A percentile compares a stretch with the other conserved stretches of the same genome.
Evolutionary conservation across 2,113 vertebrate species (phyloP).

Genomic region (Erpornis zantholeuca): DNA sequence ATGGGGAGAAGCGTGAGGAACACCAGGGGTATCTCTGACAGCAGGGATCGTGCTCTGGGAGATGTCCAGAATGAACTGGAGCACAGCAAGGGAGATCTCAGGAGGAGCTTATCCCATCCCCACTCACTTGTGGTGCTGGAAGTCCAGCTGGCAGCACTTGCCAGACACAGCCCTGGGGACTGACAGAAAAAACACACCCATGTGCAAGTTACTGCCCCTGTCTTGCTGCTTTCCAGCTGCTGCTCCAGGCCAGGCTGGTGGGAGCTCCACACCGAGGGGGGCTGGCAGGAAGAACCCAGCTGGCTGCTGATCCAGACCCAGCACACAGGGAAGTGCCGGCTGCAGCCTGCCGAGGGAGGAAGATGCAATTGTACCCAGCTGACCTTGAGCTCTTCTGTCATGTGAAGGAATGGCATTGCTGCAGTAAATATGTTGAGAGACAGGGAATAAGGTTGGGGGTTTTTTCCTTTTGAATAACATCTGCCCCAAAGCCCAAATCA

Average conservation of each 20-base stretch:
- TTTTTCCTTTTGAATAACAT: not conserved
- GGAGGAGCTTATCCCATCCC: conserved; percentile 26
- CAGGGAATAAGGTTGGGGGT: not conserved
- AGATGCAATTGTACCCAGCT: not conserved
- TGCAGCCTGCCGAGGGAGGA: not conserved
- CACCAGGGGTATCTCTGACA: conserved; percentile 20
- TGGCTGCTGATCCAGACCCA: accelerated
- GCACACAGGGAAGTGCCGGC: not conserved
- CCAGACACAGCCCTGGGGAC: not conserved
- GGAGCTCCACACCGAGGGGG: not conserved
- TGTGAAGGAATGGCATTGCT: not conserved
- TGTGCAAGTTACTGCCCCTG: not conserved
- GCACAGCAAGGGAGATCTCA: conserved; percentile 29
- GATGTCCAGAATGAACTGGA: not conserved
- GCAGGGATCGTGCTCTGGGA: not conserved
- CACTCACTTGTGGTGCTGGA: not conserved
- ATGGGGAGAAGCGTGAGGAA: conserved; percentile 22
- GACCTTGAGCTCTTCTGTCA: conserved; percentile 11
- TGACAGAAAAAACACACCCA: not conserved
- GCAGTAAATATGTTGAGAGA: not conserved
- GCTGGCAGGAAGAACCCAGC: not conserved
- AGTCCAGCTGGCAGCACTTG: not conserved
- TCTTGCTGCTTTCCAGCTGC: not conserved
- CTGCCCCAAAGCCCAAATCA: not conserved
- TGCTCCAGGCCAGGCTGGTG: not conserved